Evolutionary conservation across 2,888 invertebrate genomes (phyloP).

Genomic region (Caenorhabditis doughertyi): DNA sequence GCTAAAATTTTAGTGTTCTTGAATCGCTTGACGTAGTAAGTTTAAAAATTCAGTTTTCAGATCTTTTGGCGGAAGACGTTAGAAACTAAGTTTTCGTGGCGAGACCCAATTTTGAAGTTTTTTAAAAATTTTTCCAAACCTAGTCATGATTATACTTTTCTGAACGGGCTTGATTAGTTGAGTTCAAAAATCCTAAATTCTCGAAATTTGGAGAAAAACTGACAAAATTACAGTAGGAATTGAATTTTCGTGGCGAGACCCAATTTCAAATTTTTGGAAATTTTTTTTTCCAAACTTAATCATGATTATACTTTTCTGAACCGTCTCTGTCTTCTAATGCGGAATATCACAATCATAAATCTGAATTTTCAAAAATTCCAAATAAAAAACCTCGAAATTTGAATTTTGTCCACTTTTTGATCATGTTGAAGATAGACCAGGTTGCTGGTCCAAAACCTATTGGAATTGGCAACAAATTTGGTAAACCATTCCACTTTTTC

Average conservation of each 20-base stretch:
- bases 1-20: neutral
- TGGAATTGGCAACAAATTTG: conserved; percentile 43
- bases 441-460: conserved; percentile 49
- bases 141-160: no score
- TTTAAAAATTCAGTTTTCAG: neutral
- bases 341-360: neutral
- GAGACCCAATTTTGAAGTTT: conserved; percentile 10
- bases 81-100: no score
- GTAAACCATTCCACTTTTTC: conserved; percentile 51
- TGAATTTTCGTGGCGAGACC: no score
- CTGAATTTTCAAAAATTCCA: no score
- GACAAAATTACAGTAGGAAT: no score
- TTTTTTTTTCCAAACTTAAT: no score
- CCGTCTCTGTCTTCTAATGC: no score
- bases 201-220: no score
- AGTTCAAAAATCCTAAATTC: no score
- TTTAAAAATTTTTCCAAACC: neutral
- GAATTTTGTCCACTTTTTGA: conserved; percentile 29
- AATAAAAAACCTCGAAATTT: conserved; percentile 34
- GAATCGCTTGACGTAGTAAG: neutral
- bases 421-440: conserved; percentile 22
- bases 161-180: no score
- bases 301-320: no score
- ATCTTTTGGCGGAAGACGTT: no score
- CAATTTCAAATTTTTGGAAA: conserved; percentile 6